Base-by-base conservation (phyloP, 2,113 vertebrate species). In the Climacteris rufus region DNA sequence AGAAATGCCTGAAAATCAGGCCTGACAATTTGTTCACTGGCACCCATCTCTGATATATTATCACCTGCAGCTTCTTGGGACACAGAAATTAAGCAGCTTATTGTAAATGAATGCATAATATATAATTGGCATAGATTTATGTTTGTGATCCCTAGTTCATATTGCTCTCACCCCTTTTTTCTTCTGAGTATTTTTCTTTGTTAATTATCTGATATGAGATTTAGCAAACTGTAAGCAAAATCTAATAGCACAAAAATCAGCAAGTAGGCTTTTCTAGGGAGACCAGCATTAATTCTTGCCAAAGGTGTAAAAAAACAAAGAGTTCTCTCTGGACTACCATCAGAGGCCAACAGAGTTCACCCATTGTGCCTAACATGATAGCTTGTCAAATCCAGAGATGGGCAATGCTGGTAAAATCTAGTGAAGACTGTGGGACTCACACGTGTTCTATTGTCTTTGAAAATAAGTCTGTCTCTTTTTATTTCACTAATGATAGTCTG, bases 31-130 rank as follows among this genome's bases (percentile, higher is more conserved):
- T 6, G 1, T 65, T 87, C 25, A 33, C 45, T 69, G 68, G 39
- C 47, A 77, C 24, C 37, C 42, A 33, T 49, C 37, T 80, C 59
- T 77, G 37, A 40, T 28, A 56, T 44, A 40, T 77, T 78, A 40
- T 76, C 28, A 27, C 25, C 14, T 72, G 45, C 20, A 89, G 42
- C 69, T 85, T 35, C 70, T 79, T 64, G 35, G 24, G 49, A 56
- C 2, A 6, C 33, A 91, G 70, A 65, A 65, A 61, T 89, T 66
- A 30, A 82, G 19, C 53, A 84, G 42, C 30, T 45, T 63, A 24
- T 35, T 0, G 0, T 22, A 88, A 50, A 44, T 39, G 23, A 59
- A 54, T 11, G 11, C 2, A 2, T 59, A 57, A 44, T 47, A 10
- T 21, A 39, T 49, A n/a, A 45, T 3, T 54, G 37, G 19, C 54